Evolutionary conservation across 2,888 invertebrate species (phyloP), one percentile per base, ranked within the genome.

Genomic region (Cerastis leucographa): DNA sequence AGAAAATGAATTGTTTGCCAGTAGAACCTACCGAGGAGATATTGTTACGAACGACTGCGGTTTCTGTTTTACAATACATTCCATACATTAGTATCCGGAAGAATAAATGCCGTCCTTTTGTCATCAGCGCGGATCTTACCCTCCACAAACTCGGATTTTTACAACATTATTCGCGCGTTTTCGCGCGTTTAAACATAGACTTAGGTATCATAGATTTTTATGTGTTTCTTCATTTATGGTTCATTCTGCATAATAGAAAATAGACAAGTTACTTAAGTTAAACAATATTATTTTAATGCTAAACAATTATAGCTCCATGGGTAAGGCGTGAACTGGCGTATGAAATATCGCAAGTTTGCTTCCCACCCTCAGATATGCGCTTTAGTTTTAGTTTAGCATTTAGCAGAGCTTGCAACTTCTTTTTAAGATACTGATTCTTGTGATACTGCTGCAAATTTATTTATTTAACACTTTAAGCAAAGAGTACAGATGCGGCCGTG

Each of bases 81-180:
- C 80, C 84, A 76, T 85, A 86, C 86, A 89, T 90, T 89, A 89
- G 86, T 84, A 83, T 85, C 85, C 85, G 84, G 87, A 85, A 86
- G 83, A 88, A 90, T 90, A 89, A 90, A 89, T 90, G 86, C 74
- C 70, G 82, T 85, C 85, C 88, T 86, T 86, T 87, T 87, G 73
- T 78, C 83, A 74, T 89, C 87, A 82, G 77, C 22, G 46, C 74
- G 76, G 76, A 80, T 76, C 85, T 85, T 85, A 66, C 73, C 65
- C 59, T 64, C 80, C 80, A 67, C 78, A 83, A 86, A 79, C 81
- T 83, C 67, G 75, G 71, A 78, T 79, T 82, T 88, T 88, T 74
- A 76, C 70, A 64, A 59, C 51, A 65, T 40, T 67, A 64, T 54
- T 61, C 17, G 22, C 44, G 69, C 25, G 11, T 54, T 54, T 54